phyloP scores from a whole-genome alignment of 2,797 vertebrate species.

The Hirundo rustica region DNA sequence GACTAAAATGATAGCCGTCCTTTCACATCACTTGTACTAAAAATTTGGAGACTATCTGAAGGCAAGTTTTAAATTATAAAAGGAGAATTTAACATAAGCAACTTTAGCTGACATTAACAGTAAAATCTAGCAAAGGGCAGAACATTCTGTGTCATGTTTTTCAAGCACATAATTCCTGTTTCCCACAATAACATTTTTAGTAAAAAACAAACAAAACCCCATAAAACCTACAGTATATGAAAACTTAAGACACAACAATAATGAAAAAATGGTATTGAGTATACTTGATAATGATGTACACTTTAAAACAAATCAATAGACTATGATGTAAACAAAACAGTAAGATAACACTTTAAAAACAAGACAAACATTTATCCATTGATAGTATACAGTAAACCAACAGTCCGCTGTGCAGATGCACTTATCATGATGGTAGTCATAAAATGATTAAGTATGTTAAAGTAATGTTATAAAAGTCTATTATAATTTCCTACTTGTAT shows the following conservation, averaged over 20 bases:
- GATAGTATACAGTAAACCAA: conserved; percentile 80
- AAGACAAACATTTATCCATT: conserved; percentile 79
- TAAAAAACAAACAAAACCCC: conserved; percentile 64
- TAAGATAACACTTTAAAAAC: conserved; percentile 84
- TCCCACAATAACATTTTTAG: conserved; percentile 75
- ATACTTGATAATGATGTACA: conserved; percentile 75
- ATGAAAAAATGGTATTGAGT: conserved; percentile 71
- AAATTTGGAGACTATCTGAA: conserved; percentile 54
- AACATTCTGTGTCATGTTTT: conserved; percentile 70
- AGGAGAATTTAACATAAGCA: conserved; percentile 55
- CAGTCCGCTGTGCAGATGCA: conserved; percentile 72
- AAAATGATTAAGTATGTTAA: conserved; percentile 80
- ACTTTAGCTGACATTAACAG: conserved; percentile 56
- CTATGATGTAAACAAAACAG: conserved; percentile 83
- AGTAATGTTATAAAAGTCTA: conserved; percentile 76
- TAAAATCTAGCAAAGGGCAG: conserved; percentile 62
- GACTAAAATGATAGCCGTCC: conserved; percentile 21
- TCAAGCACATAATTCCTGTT: conserved; percentile 76
- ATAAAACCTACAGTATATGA: conserved; percentile 70
- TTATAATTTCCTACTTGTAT: conserved; percentile 74
- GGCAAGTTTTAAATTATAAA: conserved; percentile 46
- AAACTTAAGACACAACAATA: conserved; percentile 75
- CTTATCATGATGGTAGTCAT: conserved; percentile 71
- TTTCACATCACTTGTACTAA: conserved; percentile 27
- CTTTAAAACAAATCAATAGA: conserved; percentile 75